Base-by-base conservation (phyloP, 2,113 vertebrate genomes). In the Murina feae region DNA sequence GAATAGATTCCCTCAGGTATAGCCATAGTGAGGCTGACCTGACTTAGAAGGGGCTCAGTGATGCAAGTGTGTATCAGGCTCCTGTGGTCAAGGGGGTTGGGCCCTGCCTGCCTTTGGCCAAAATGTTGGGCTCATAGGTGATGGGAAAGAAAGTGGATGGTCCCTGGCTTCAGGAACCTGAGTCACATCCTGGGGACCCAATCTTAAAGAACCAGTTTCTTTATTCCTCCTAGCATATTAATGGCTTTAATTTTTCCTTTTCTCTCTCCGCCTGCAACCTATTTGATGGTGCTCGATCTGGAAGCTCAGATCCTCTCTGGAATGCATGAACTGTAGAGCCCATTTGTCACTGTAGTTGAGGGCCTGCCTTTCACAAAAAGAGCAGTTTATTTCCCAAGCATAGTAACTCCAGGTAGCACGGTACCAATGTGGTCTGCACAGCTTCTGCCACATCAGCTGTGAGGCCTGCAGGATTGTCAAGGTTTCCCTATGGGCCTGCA, bases 221-320 rank as follows among this genome's bases (percentile, higher is more conserved):
- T 63, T 63, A 83, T 91, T 89, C 69, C 75, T 96, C 72, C 32
- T 39, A 92, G 51, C 84, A 93, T 97, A 96, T 95, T 93, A 96
- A 97, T 96, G 76, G 80, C 91, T 96, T 96, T 97, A 85, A 93
- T 95, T 91, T 97, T 94, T 74, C 86, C 93, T 63, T 94, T 87
- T 72, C 71, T 79, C 18, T 95, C 51, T 65, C 94, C 0, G 0
- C 84, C 84, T 94, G 28, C 66, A 78, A 85, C 80, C 89, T 93
- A 63, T 95, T 72, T 86, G 95, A 83, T 88, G 53, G 35, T 85
- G 37, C 72, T 96, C 66, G 88, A 21, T 94, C 91, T 95, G 89
- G 90, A 97, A 95, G 90, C 84, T 10, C 53, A 71, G 58, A 44
- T 42, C 80, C 8, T 95, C 94, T 85, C 93, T 71, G 72, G 89